Evolutionary conservation across 2,797 vertebrate species (phyloP), one percentile per base, ranked within the genome.

Genomic region (Tympanoctomys barrerae): DNA sequence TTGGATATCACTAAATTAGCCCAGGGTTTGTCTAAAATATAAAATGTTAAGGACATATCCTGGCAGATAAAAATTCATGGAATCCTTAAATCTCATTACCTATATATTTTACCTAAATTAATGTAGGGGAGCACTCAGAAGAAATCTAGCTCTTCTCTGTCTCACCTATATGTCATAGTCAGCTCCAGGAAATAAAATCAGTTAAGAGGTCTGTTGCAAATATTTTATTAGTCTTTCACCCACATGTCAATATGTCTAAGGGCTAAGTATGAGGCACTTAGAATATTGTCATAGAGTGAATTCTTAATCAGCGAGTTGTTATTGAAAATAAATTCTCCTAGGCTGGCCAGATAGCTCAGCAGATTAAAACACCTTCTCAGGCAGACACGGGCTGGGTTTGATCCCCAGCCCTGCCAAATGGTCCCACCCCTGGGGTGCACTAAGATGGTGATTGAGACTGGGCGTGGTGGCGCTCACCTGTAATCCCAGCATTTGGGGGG

Each of bases 291-390:
- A 66, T 28, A 62, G 28, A 59, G 3, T 59, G 21, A 93, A 70
- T 95, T 91, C 80, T 68, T 86, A 80, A 80, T 85, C 73, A 39
- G 12, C 61, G 12, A 42, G 16, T 96, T 81, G 46, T 88, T 33
- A 82, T 14, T 90, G 64, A 78, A 12, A 90, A 36, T 82, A 64
- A 86, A 9, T 95, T 86, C 39, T 59, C 79, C 42, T 64, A 57
- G 54, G 16, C 54, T 18, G 3, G 54, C 14, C 54, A 57, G 54
- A 57, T 57, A 57, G 14, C 54, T 57, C 16, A 57, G 16, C 16
- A 57, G 54, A 57, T 57, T 57, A 57, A 57, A 57, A 14, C 16
- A 57, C 54, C 14, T 57, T 14, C 54, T 57, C 54, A 19, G 52
- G 54, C 54, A 57, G 54, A 57, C 5, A 4, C 54, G 54, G 14